Base-by-base conservation (phyloP, 2,888 invertebrate genomes). In the Oscheius sp. region DNA sequence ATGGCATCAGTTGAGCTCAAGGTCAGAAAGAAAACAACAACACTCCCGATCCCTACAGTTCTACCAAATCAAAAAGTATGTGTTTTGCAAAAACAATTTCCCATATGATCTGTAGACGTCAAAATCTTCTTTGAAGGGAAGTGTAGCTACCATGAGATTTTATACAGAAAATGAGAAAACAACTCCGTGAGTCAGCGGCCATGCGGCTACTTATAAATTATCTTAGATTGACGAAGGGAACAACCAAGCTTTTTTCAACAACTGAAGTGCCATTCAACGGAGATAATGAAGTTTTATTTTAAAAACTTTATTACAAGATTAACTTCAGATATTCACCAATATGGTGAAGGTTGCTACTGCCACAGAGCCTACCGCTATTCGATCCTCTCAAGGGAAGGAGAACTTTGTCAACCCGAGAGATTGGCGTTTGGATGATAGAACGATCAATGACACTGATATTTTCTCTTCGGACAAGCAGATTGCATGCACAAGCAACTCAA, bases 371-470 rank as follows among this genome's bases (percentile, higher is more conserved):
- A n/a, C n/a, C n/a, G n/a, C 55, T 33, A 5, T 34, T 55, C 55
- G 4, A 6, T 34, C 55, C 6, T 23, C 12, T 12, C n/a, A 25
- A 27, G 25, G 25, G n/a, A 20, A 25, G 48, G 65, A 65, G 5
- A 53, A n/a, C 3, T 65, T 65, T 25, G 53, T n/a, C 10, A 76
- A 76, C 33, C 71, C 71, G 42, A 70, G 70, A 0, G 78, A 78
- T 45, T 78, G 78, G 78, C 42, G 78, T 52, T 64, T 78, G 15
- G 76, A 78, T 33, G 78, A 78, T 48, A 67, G 73, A 46, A 74
- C 73, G 17, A 73, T 78, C 17, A 78, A 78, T 39, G 78, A 76
- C 58, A 78, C 75, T 34, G 78, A 78, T 46, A 58, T 65, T 25
- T 53, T 71, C 8, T 63, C 69, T 10, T 55, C 61, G n/a, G 74